Evolutionary conservation across 2,113 vertebrate species (phyloP).

Genomic region (Cavia porcellus): DNA sequence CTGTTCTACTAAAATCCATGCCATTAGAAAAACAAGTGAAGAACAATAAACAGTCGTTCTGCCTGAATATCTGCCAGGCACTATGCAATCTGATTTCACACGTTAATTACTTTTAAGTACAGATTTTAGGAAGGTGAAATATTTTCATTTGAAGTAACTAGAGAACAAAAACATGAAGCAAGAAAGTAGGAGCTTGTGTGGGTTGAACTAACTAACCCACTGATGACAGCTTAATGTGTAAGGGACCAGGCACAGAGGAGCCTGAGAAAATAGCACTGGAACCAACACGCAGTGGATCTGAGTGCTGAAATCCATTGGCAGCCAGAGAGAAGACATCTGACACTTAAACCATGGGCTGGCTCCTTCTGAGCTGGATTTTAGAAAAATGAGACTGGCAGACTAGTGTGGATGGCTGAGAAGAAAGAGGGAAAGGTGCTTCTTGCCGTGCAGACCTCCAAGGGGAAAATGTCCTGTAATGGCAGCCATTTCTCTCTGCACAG

Average conservation of each 20-base stretch:
- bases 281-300: not conserved
- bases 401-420: not conserved
- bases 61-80: not conserved
- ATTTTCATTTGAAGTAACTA: not conserved
- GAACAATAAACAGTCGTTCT: not conserved
- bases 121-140: not conserved
- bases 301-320: not conserved
- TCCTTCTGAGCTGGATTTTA: not conserved
- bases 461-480: constrained; percentile 33
- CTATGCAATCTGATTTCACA: not conserved
- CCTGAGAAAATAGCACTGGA: not conserved
- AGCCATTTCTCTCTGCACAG: constrained; percentile 14
- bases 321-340: not conserved
- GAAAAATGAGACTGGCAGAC: not conserved
- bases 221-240: not conserved
- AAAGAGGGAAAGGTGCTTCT: not conserved
- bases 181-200: not conserved
- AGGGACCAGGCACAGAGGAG: not conserved
- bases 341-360: not conserved
- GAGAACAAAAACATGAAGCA: not conserved
- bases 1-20: not conserved
- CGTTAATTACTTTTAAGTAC: not conserved
- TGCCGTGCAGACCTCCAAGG: constrained; percentile 32
- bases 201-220: not conserved
- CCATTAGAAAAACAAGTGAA: not conserved